Evolutionary conservation across 2,113 vertebrate genomes (phyloP).

Genomic region (Macquaria australasica): DNA sequence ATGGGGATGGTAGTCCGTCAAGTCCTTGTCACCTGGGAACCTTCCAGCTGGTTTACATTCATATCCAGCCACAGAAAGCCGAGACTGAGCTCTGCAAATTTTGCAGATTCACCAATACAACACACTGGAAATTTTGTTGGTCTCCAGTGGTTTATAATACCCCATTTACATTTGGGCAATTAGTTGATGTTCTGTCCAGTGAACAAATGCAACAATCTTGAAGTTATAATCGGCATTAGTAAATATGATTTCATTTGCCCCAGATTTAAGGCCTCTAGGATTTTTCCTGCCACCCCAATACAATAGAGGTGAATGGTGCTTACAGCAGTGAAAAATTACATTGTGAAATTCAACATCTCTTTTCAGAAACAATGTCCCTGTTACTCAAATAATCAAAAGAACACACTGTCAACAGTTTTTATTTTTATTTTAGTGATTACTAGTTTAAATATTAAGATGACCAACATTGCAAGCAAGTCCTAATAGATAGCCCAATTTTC

Average conservation of each 20-base stretch:
- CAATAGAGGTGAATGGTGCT: neutral
- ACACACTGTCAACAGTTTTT: neutral
- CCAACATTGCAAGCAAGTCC: neutral
- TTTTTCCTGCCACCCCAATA: no score
- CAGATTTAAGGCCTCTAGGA: neutral
- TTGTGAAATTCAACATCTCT: neutral
- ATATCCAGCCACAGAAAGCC: slow-evolving; percentile 6
- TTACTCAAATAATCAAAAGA: neutral
- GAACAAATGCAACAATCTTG: neutral
- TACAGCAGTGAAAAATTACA: neutral
- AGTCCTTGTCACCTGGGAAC: slow-evolving; percentile 39
- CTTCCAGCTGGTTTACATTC: slow-evolving; percentile 20
- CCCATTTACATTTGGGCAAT: slow-evolving; percentile 18
- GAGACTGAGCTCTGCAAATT: neutral
- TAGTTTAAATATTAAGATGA: neutral
- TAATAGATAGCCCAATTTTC: no score
- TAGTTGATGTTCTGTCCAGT: slow-evolving; percentile 1
- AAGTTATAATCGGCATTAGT: neutral
- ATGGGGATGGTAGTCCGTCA: slow-evolving; percentile 51
- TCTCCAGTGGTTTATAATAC: slow-evolving; percentile 33
- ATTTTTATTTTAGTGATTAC: neutral
- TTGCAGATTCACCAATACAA: neutral
- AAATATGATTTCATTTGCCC: neutral
- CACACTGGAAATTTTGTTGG: neutral
- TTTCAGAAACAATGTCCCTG: neutral